phyloP scores from a whole-genome alignment of 2,888 invertebrate species.

The Aphodius granarius region DNA sequence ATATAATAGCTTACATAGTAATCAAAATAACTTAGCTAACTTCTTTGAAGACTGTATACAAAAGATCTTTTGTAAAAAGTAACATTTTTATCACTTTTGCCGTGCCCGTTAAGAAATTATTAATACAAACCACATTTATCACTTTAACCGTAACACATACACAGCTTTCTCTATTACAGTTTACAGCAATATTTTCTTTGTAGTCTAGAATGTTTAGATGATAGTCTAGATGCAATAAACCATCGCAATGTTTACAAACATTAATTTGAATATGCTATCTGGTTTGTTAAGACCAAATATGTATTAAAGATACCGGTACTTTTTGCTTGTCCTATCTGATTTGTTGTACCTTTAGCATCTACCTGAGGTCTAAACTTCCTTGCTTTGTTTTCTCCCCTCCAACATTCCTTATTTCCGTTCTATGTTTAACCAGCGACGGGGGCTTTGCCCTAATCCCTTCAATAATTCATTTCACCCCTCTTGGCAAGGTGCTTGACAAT shows the following conservation, averaged over 20 bases:
- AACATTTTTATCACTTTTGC: too few species aligned
- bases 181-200: too few species aligned
- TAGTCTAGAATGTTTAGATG: too few species aligned
- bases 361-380: background rate
- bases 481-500: background rate
- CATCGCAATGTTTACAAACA: background rate
- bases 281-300: background rate
- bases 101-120: too few species aligned
- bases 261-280: background rate
- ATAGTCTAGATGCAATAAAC: background rate
- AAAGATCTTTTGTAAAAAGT: too few species aligned
- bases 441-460: slow-evolving; percentile 1
- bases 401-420: background rate
- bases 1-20: too few species aligned
- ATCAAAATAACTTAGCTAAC: too few species aligned
- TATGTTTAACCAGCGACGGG: background rate
- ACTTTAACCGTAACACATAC: too few species aligned
- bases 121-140: too few species aligned
- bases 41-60: too few species aligned
- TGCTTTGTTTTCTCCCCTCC: background rate
- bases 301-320: background rate
- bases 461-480: slow-evolving; percentile 5
- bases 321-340: background rate
- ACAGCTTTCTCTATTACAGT: background rate
- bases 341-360: background rate